Percentiles rank a stretch among this genome's conserved stretches.
Evolutionary conservation across 2,113 vertebrate species (phyloP).

Genomic region (Vulpes lagopus): DNA sequence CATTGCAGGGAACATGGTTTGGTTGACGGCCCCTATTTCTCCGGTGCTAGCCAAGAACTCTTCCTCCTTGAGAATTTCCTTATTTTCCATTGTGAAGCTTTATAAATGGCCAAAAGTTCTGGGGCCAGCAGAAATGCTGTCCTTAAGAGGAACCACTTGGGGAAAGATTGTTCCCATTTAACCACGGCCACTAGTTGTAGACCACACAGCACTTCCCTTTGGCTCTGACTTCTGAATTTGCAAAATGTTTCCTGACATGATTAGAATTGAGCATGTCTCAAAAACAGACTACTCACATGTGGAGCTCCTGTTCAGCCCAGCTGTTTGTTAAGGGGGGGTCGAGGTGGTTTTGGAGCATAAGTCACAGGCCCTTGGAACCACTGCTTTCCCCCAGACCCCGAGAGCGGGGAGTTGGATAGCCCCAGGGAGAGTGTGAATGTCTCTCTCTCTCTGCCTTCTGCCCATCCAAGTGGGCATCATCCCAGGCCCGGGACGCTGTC

Average conservation of each 20-base stretch:
- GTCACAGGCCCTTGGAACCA: not conserved
- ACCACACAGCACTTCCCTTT: conserved; percentile 74
- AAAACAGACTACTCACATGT: not conserved
- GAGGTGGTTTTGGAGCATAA: not conserved
- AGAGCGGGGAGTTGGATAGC: not conserved
- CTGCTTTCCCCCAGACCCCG: not conserved
- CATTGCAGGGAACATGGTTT: conserved; percentile 75
- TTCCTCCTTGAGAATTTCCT: conserved; percentile 63
- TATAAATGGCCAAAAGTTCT: conserved; percentile 71
- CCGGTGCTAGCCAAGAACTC: conserved; percentile 20
- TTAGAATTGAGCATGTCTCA: not conserved
- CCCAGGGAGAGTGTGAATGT: rapidly evolving
- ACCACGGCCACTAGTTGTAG: conserved; percentile 46
- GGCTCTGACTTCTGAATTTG: conserved; percentile 79
- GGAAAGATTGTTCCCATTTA: conserved; percentile 59
- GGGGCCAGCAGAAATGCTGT: conserved; percentile 76
- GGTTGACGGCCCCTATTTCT: conserved; percentile 62
- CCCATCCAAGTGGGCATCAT: not conserved
- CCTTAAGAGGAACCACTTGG: conserved; percentile 17
- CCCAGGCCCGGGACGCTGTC: not conserved
- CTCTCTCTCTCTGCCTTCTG: not conserved
- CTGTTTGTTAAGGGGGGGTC: not conserved
- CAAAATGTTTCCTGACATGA: conserved; percentile 68
- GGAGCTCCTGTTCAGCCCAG: not conserved
- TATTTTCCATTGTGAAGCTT: conserved; percentile 76